Percentiles rank a stretch among this genome's conserved stretches.
Evolutionary conservation across 2,888 invertebrate species (phyloP).

Genomic region (Lypha dubia): DNA sequence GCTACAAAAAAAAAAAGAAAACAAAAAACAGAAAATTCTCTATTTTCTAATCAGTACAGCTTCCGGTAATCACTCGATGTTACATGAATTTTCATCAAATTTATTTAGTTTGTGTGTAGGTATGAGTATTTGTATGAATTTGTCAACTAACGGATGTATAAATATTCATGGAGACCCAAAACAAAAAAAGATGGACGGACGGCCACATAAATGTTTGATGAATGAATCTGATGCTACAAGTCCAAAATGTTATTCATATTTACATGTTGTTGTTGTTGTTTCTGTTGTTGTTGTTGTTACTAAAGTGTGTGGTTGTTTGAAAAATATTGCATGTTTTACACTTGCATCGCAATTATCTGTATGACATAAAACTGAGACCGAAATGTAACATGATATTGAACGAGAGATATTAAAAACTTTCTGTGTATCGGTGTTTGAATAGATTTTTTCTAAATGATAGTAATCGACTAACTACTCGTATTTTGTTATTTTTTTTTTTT

Average conservation of each 20-base stretch:
- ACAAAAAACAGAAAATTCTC: not conserved
- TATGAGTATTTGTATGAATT: conserved; percentile 69
- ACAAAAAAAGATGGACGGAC: no score
- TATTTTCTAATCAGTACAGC: conserved; percentile 80
- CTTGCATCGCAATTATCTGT: conserved; percentile 53
- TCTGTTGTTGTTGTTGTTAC: not conserved
- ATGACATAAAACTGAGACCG: conserved; percentile 26
- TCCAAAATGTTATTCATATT: conserved; percentile 57
- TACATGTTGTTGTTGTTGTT: not conserved
- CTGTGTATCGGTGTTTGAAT: conserved; percentile 11
- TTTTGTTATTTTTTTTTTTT: no score
- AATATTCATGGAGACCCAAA: conserved; percentile 77
- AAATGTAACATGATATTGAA: conserved; percentile 51
- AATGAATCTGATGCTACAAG: conserved; percentile 40
- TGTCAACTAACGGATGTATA: conserved; percentile 81
- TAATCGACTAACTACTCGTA: conserved; percentile 43
- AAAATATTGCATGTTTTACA: conserved; percentile 38
- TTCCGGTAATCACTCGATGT: conserved; percentile 76
- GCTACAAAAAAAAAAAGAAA: conserved; percentile 61
- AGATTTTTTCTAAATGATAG: conserved; percentile 52
- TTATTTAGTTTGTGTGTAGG: not conserved
- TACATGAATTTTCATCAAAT: conserved; percentile 60
- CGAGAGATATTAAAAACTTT: conserved; percentile 25
- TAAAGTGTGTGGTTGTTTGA: conserved; percentile 36
- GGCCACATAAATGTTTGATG: conserved; percentile 68